A percentile compares a stretch with the other conserved stretches of the same genome.
Conservation (phyloP, 2,113 vertebrate species). For the Thamnophis sirtalis region DNA sequence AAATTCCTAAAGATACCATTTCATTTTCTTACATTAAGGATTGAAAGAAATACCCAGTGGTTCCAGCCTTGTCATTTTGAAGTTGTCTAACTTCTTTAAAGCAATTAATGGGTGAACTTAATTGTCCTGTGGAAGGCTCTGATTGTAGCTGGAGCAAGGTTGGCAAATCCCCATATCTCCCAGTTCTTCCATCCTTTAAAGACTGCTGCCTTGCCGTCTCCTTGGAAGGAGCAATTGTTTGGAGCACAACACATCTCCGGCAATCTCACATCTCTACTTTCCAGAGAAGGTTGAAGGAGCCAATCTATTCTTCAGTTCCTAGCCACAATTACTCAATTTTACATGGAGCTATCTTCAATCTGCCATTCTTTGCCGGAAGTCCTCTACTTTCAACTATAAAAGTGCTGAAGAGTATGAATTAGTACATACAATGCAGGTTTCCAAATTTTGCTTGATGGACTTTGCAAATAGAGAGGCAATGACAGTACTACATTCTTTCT, state of each 20-base stretch:
- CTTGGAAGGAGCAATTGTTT: neutral
- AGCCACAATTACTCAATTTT: neutral
- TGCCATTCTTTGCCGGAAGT: neutral
- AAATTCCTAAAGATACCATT: neutral
- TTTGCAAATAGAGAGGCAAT: neutral
- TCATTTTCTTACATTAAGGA: neutral
- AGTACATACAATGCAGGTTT: neutral
- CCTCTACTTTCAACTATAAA: neutral
- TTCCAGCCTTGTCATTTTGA: neutral
- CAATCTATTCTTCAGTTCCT: neutral
- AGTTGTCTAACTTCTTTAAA: neutral
- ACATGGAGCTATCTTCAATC: neutral
- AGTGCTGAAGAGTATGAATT: neutral
- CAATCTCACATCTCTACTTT: neutral
- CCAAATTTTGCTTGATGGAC: neutral
- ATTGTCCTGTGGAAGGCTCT: neutral
- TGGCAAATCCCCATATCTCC: neutral
- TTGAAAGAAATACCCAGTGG: neutral
- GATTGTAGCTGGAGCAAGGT: neutral
- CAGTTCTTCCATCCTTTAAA: neutral
- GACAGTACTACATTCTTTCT: neutral
- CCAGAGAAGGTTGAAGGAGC: neutral
- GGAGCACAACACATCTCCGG: neutral
- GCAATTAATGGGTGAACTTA: neutral
- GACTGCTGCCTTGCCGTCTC: neutral